Evolutionary conservation across 2,888 invertebrate species (phyloP).

Genomic region (Schizotus pectinicornis): DNA sequence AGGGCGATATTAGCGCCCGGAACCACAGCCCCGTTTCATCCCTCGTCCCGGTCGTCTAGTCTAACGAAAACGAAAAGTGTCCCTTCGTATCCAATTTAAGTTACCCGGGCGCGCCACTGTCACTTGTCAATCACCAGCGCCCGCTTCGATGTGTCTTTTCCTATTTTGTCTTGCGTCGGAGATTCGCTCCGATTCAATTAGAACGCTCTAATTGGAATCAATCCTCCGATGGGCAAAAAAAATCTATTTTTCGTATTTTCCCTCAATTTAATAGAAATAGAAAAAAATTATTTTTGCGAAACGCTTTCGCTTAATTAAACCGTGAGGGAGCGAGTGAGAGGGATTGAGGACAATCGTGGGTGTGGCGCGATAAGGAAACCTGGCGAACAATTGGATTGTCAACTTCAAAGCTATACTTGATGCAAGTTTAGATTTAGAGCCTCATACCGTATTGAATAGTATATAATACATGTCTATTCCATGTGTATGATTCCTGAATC

Average conservation of each 20-base stretch:
- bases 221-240: slow-evolving; percentile 32
- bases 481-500: slow-evolving; percentile 55
- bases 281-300: no score
- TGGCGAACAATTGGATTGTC: slow-evolving; percentile 55
- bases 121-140: slow-evolving; percentile 47
- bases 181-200: slow-evolving; percentile 45
- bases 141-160: slow-evolving; percentile 51
- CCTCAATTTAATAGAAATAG: no score
- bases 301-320: slow-evolving; percentile 7
- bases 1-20: slow-evolving; percentile 43
- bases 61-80: no score
- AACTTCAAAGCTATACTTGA: slow-evolving; percentile 56
- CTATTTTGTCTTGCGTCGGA: slow-evolving; percentile 47
- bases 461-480: slow-evolving; percentile 55
- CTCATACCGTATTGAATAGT: slow-evolving; percentile 51
- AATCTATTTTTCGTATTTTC: slow-evolving; percentile 4
- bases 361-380: slow-evolving; percentile 45
- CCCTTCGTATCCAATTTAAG: slow-evolving; percentile 48
- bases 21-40: slow-evolving; percentile 8
- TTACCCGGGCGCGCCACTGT: slow-evolving; percentile 43
- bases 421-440: slow-evolving; percentile 51
- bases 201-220: slow-evolving; percentile 50
- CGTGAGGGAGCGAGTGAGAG: slow-evolving; percentile 14
- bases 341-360: slow-evolving; percentile 18
- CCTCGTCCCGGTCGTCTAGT: neutral